Evolutionary conservation across 2,888 invertebrate genomes (phyloP), one percentile per base, ranked within the genome.

Genomic region (Caradrina clavipalpis): DNA sequence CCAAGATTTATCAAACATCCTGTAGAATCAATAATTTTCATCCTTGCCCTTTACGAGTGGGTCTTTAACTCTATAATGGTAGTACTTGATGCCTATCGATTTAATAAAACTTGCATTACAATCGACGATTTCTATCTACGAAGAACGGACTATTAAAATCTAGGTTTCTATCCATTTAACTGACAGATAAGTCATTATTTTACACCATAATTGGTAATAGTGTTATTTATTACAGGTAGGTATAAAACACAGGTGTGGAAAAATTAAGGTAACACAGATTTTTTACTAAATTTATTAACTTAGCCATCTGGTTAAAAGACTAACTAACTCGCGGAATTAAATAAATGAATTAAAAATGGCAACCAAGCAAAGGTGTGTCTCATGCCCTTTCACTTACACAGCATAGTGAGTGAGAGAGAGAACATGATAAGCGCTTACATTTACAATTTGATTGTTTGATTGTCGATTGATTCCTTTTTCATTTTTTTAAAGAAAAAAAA

Each of bases 91-190:
- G 58, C 17, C 56, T 35, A 71, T 75, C 58, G 8, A 65, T 59
- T 69, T 10, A 58, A 59, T 62, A 35, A 64, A 62, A 61, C 31
- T 35, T 3, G 1, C 47, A 64, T 42, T 59, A 58, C 31, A 64
- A 58, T 64, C 60, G 15, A 11, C 0, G 60, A 53, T 68, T 61
- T 68, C 21, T 65, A 77, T 66, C 61, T 61, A 17, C 1, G 39
- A 62, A 66, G 39, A 22, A 47, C 67, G 19, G 35, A 49, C 15
- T 61, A 56, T 47, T 76, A 58, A 77, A 65, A 70, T 78, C 65
- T 78, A 78, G 65, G 79, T 74, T 74, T 78, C 42, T 49, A 21
- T 42, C 73, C 59, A 31, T 53, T 42, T 17, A 26, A 0, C 42
- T 56, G 21, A 49, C 21, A 42, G n/a, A 0, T 31, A 26, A 31